phyloP scores from a whole-genome alignment of 2,797 vertebrate genomes.

The Amniataba percoides region DNA sequence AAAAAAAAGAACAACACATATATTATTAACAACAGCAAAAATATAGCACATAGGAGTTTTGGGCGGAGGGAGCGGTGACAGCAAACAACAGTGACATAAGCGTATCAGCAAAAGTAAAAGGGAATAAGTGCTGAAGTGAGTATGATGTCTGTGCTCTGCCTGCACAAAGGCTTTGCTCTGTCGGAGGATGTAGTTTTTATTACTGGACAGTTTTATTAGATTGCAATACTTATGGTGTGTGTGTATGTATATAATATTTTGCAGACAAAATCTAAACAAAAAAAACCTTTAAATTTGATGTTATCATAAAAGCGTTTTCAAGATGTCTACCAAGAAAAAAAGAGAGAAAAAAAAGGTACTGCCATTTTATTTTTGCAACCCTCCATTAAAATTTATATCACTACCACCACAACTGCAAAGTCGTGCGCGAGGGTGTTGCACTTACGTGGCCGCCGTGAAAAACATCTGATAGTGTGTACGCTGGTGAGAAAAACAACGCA shows the following conservation, averaged over 20 bases:
- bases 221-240: not conserved
- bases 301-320: not conserved
- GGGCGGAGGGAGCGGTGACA: not conserved
- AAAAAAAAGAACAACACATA: not conserved
- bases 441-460: slow-evolving; percentile 13
- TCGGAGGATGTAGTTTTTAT: not conserved
- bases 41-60: not conserved
- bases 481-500: slow-evolving; percentile 5
- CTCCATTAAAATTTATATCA: slow-evolving; percentile 18
- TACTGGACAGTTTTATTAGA: not conserved
- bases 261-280: not conserved
- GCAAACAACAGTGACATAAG: not conserved
- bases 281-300: not conserved
- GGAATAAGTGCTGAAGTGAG: not conserved
- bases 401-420: not conserved
- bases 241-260: not conserved
- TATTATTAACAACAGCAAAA: not conserved
- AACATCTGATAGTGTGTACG: slow-evolving; percentile 6
- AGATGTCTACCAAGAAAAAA: not conserved
- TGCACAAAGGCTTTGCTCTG: not conserved
- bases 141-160: not conserved
- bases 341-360: not conserved
- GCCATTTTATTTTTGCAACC: slow-evolving; percentile 13
- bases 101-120: not conserved
- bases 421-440: not conserved